Base-by-base conservation (phyloP, 2,888 invertebrate species). In the Tenthredo notha region DNA sequence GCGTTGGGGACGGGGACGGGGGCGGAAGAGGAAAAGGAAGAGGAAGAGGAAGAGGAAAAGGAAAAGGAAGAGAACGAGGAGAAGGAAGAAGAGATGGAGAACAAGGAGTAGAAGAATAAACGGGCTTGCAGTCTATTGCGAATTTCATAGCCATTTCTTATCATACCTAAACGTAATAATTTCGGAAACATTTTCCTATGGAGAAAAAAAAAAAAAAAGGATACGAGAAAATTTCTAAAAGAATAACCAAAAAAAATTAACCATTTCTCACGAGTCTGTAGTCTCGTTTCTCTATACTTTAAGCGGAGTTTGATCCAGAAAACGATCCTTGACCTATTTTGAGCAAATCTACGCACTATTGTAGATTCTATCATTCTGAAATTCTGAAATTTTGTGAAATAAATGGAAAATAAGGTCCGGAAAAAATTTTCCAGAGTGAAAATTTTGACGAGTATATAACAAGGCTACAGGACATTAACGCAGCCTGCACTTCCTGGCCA, bases 1-100 rank as follows among this genome's bases (percentile, higher is more conserved):
- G 90, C 88, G 86, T 82, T 43, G 84, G 58, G 61, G 84, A 37
- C 21, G 72, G 12, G 25, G 47, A 33, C 82, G 84, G 84, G 40
- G 65, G 21, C 67, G 80, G 25, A 61, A 61, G 29, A 40, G 54
- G 33, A 77, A 58, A n/a, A 84, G 80, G 74, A 67, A 37, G 54
- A 54, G 84, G 78, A 85, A 84, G 78, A 85, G 77, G 84, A 87
- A 84, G 67, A 85, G 77, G 84, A 87, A 82, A n/a, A 67, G 70
- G 29, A 75, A 72, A 6, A 70, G 74, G 25, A 74, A 74, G 40
- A 50, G 77, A n/a, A 43, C n/a, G 58, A n/a, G 25, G 83, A 83
- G 10, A 50, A 83, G 33, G 85, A 75, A 82, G 7, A 18, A 67
- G 43, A 85, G 83, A 37, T 37, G 37, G 86, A 84, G 86, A 85